phyloP scores from a whole-genome alignment of 2,113 vertebrate genomes.

The Propithecus coquereli region DNA sequence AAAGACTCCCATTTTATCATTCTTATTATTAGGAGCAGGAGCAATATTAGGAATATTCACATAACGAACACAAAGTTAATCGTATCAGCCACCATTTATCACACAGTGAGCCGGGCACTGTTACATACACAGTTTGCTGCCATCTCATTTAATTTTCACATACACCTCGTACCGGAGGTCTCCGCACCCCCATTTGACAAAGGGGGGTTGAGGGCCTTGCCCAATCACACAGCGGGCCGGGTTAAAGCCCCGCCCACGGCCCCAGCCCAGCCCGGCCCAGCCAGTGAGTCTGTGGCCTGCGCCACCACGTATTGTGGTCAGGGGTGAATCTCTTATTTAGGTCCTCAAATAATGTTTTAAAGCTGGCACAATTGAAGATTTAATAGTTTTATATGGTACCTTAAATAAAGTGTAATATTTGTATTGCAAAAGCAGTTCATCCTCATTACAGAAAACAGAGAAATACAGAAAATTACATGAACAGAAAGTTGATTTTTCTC shows the following conservation, averaged over 20 bases:
- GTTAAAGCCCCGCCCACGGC: background rate
- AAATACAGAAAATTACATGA: background rate
- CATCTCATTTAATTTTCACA: background rate
- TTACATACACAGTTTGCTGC: background rate
- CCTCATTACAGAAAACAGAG: background rate
- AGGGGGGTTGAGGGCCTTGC: background rate
- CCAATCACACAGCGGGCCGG: background rate
- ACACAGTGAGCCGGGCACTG: background rate
- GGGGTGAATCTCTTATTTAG: background rate
- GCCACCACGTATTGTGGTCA: background rate
- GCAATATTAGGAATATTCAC: no score
- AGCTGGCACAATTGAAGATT: background rate
- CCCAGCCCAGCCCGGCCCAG: background rate
- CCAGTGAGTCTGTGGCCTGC: background rate
- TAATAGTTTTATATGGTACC: background rate
- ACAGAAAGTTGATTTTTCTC: background rate
- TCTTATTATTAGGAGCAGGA: background rate
- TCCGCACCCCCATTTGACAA: background rate
- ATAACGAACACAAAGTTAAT: accelerated
- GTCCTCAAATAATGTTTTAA: background rate
- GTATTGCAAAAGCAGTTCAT: background rate
- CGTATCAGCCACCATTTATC: accelerated
- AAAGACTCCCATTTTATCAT: background rate
- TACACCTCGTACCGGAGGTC: background rate
- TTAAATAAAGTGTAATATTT: background rate